Percentiles rank a stretch among this genome's conserved stretches.
These are phyloP conservation scores for Saiga tatarica DNA, from an alignment of 2,113 vertebrate genomes.

Conservation along the genomic window DNA sequence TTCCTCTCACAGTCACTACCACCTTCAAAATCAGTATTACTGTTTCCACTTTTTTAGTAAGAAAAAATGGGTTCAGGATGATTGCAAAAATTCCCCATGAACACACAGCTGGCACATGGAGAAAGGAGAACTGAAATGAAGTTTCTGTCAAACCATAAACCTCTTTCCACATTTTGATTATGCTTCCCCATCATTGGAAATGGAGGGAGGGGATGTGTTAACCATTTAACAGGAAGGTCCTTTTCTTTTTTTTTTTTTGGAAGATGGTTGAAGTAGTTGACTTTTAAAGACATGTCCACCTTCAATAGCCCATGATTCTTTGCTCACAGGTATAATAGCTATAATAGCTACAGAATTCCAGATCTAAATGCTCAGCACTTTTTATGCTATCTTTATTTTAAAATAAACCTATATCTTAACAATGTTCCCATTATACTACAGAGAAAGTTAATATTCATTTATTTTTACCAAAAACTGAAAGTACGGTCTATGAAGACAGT, in stretches of 20 bases:
- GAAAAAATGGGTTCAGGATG: not conserved
- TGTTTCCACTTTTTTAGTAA: not conserved
- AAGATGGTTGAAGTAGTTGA: not conserved
- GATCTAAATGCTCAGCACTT: not conserved
- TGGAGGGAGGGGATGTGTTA: not conserved
- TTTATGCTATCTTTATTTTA: not conserved
- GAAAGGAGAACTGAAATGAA: not conserved
- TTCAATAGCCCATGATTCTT: not conserved
- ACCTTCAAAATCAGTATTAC: not conserved
- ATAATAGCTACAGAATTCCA: not conserved
- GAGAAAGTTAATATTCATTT: not conserved
- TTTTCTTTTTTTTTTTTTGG: not conserved
- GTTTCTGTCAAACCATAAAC: not conserved
- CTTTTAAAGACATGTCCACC: not conserved
- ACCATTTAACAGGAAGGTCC: not conserved
- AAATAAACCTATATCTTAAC: not conserved
- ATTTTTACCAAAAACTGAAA: slow-evolving; percentile 13
- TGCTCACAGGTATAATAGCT: not conserved
- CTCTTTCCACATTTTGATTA: not conserved
- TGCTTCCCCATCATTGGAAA: not conserved
- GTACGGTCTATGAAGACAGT: not conserved
- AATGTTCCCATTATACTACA: not conserved
- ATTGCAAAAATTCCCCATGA: not conserved
- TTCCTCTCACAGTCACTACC: not conserved
- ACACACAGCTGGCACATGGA: not conserved